Evolutionary conservation across 2,797 vertebrate species (phyloP).

Genomic region (Paedocypris micromegethes): DNA sequence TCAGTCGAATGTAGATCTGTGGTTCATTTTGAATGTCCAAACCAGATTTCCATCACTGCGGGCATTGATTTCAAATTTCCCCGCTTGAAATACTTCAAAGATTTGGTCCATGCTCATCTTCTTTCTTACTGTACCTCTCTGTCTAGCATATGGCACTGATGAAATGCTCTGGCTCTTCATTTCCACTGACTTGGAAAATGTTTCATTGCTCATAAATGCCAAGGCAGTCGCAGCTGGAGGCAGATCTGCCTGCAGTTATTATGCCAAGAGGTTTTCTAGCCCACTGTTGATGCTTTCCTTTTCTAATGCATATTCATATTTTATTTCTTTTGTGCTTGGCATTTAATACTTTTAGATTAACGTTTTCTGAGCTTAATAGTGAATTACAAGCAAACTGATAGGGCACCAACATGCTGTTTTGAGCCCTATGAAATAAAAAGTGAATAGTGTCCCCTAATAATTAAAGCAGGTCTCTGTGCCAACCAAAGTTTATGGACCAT

Average conservation of each 20-base stretch:
- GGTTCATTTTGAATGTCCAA: constrained; percentile 26
- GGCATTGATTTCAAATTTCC: constrained; percentile 34
- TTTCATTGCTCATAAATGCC: constrained; percentile 57
- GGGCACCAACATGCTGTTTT: too few species aligned
- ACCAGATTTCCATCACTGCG: constrained; percentile 18
- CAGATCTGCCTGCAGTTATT: constrained; percentile 65
- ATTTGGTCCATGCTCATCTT: constrained; percentile 46
- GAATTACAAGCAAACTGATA: too few species aligned
- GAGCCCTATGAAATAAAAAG: too few species aligned
- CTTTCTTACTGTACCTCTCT: constrained; percentile 29
- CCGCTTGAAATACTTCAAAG: constrained; percentile 37
- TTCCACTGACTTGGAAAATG: constrained; percentile 49
- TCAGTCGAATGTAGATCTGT: constrained; percentile 37
- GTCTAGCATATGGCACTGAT: constrained; percentile 40
- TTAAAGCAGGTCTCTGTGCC: too few species aligned
- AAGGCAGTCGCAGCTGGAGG: constrained; percentile 62
- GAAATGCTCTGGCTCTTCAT: constrained; percentile 54
- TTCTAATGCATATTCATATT: too few species aligned
- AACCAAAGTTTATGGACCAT: too few species aligned
- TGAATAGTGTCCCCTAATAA: too few species aligned
- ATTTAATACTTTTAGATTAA: too few species aligned
- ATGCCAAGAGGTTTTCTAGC: constrained; percentile 54
- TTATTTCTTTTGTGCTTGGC: too few species aligned
- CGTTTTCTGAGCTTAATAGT: too few species aligned
- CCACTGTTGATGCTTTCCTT: constrained; percentile 10